Base-by-base conservation (phyloP, 2,113 vertebrate genomes). In the Dasyornis broadbenti region DNA sequence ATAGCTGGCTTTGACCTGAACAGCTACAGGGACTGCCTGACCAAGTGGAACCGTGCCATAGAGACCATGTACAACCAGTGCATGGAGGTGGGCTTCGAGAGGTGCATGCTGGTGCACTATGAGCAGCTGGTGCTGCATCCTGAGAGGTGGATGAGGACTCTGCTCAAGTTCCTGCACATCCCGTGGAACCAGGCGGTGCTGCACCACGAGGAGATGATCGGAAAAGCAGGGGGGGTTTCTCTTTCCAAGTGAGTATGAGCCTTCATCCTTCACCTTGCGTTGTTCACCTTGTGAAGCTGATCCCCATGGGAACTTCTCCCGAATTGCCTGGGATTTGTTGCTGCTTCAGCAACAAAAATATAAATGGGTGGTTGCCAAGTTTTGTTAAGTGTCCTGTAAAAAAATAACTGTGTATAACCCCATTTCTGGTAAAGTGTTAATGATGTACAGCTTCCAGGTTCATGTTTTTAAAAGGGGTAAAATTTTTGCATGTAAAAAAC, bases 1-100 rank as follows among this genome's bases (percentile, higher is more conserved):
- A 99, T 99, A 19, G 99, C 99, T 3, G 99, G 99, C 3, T 99
- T 99, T 92, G 99, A 99, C 95, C 97, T 99, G 33, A 99, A 98
- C 96, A 99, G 99, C 97, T 99, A 99, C 91, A 97, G 99, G 91
- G 99, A 99, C 98, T 99, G 99, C 95, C 97, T 99, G 95, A 99
- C 98, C 95, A 99, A 99, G 97, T 99, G 99, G 99, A 99, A 99
- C 81, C 98, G 99, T 52, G 99, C 99, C 23, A 99, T 99, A 85
- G 99, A 99, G 87, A 99, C 98, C 13, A 99, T 99, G 99, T 99
- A 99, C 95, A 99, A 98, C 89, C 99, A 99, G 98, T 99, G 99
- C 94, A 94, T 99, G 98, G 99, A 99, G 85, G 99, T 98, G 19
- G 98, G 98, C 0, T 96, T 98, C 37, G 97, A 98, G 73, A 98